Base-by-base conservation (phyloP, 1,140 invertebrate genomes). In the Cataglyphis hispanica region DNA sequence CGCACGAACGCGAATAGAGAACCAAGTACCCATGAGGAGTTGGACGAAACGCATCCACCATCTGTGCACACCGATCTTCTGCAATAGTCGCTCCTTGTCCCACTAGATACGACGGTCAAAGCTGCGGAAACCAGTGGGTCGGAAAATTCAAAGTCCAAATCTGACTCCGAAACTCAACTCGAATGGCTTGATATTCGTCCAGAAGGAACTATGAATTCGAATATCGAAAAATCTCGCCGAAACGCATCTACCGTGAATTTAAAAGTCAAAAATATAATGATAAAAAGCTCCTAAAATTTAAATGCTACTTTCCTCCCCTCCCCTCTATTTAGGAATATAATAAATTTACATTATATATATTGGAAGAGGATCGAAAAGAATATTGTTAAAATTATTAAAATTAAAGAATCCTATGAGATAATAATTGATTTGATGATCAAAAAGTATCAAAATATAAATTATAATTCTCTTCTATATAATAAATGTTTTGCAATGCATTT, bases 1-100 rank as follows among this genome's bases (percentile, higher is more conserved):
- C 3, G 46, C 34, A 76, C 72, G 43, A 85, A 85, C n/a, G 58
- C 75, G 63, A n/a, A 40, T 27, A 58, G 86, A 85, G 87, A 89
- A 89, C 58, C 22, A 63, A 72, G 75, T 61, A 34, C 53, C 53
- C 60, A 25, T 40, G 70, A 64, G 58, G 8, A 77, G 58, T 77
- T 77, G 43, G 81, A 64, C 58, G 72, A 77, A 77, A 66, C 60
- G 72, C 81, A 60, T 84, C 43, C 58, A 60, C 81, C 81, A 77
- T 76, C 81, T 83, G 78, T 46, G 40, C 72, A 19, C 70, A 61
- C 22, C 72, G 70, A 77, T 77, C 74, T 64, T 77, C 81, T 19
- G 60, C 72, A 25, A 64, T 56, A 37, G 75, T 50, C 67, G 10
- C 22, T 27, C 25, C 25, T 72, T 60, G 37, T 58, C 34, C 64